Evolutionary conservation across 2,113 vertebrate genomes (phyloP).

Genomic region (Bucco capensis): DNA sequence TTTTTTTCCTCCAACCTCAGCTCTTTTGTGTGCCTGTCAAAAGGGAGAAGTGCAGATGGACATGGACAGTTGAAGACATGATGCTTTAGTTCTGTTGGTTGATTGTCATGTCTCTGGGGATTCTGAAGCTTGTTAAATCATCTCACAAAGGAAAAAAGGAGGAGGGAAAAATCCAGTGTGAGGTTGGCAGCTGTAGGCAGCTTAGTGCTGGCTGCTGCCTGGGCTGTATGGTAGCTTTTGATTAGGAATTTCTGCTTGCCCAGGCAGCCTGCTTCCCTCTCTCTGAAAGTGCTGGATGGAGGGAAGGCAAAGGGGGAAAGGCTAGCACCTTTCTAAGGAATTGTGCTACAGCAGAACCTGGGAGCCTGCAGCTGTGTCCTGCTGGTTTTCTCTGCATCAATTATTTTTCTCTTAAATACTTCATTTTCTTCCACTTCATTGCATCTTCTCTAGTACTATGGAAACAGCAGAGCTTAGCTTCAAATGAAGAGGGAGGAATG

Average conservation of each 20-base stretch:
- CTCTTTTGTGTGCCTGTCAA: slow-evolving; percentile 8
- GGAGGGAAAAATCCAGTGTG: background rate
- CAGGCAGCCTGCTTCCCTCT: background rate
- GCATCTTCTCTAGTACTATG: background rate
- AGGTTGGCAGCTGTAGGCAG: slow-evolving; percentile 27
- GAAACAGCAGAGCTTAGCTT: background rate
- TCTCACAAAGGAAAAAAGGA: slow-evolving; percentile 1
- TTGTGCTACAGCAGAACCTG: background rate
- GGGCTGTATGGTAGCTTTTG: background rate
- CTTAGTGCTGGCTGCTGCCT: background rate
- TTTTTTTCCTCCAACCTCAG: background rate
- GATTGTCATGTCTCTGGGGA: background rate
- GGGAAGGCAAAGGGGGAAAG: background rate
- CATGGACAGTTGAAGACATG: background rate
- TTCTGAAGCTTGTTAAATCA: slow-evolving; percentile 28
- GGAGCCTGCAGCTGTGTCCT: background rate
- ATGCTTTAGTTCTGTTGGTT: background rate
- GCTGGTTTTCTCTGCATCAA: background rate
- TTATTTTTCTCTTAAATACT: background rate
- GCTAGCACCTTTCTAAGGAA: background rate
- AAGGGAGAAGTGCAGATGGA: background rate
- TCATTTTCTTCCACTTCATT: background rate
- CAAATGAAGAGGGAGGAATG: background rate
- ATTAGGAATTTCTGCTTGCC: background rate
- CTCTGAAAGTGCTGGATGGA: background rate